Percentiles rank a stretch among this genome's conserved stretches.
Evolutionary conservation across 1,140 invertebrate genomes (phyloP).

Genomic region (Nixonia krombeini): DNA sequence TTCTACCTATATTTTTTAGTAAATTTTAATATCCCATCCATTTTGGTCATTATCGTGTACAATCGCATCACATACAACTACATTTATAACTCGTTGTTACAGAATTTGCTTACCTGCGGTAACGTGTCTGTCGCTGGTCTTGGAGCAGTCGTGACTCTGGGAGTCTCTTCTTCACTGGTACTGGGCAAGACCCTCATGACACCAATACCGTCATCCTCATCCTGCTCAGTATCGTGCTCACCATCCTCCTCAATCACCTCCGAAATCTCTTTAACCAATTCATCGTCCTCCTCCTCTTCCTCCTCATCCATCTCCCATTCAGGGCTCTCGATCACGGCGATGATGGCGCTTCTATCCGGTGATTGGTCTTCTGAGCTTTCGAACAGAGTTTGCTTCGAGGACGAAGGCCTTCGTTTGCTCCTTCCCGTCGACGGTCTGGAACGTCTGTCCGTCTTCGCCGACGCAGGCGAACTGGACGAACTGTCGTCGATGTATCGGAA

Average conservation of each 20-base stretch:
- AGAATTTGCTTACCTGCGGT: constrained; percentile 54
- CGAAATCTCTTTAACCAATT: constrained; percentile 62
- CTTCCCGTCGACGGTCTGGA: constrained; percentile 60
- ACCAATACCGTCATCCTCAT: constrained; percentile 58
- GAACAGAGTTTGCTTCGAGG: constrained; percentile 45
- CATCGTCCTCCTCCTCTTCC: constrained; percentile 50
- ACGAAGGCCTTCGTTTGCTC: constrained; percentile 33
- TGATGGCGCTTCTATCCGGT: constrained; percentile 63
- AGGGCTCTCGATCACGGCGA: constrained; percentile 68
- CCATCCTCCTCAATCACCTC: constrained; percentile 51
- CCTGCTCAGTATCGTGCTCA: constrained; percentile 55
- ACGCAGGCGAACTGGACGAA: constrained; percentile 57
- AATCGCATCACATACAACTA: no score
- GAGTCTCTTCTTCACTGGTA: constrained; percentile 64
- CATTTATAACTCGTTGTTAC: no score
- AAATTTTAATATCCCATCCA: background rate
- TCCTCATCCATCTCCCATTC: constrained; percentile 66
- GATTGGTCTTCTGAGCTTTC: constrained; percentile 65
- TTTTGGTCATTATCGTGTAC: no score
- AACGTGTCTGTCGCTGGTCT: constrained; percentile 53
- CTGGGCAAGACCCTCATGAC: constrained; percentile 61
- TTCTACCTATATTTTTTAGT: constrained; percentile 48
- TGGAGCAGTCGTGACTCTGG: constrained; percentile 21
- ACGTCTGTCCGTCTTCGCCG: constrained; percentile 32
- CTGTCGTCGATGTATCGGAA: constrained; percentile 59